These are phyloP conservation scores for Trisateles emortualis DNA, from an alignment of 2,888 invertebrate genomes.

Conservation along the genomic window DNA sequence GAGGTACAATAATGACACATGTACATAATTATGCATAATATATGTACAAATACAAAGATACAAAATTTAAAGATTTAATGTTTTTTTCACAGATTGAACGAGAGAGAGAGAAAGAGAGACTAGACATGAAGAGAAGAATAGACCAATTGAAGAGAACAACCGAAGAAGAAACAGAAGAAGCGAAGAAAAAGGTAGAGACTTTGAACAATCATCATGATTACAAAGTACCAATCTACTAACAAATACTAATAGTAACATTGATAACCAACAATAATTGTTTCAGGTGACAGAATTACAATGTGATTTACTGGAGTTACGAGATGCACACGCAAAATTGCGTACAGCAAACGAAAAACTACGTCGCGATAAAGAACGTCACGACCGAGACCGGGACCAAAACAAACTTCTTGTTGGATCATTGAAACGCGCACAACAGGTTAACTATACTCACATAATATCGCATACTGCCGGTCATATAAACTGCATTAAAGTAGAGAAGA, in stretches of 20 bases:
- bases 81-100: constrained; percentile 91
- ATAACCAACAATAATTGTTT: background rate
- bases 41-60: background rate
- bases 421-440: constrained; percentile 84
- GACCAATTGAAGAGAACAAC: constrained; percentile 94
- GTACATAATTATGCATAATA: background rate
- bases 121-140: constrained; percentile 94
- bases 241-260: too few relatives aligned
- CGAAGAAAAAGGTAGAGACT: constrained; percentile 94
- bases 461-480: too few relatives aligned
- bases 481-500: background rate
- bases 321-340: constrained; percentile 96
- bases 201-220: background rate
- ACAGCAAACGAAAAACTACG: constrained; percentile 96
- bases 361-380: constrained; percentile 94
- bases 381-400: constrained; percentile 91
- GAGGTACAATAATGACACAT: too few relatives aligned
- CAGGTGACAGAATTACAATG: constrained; percentile 92
- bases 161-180: constrained; percentile 96
- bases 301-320: constrained; percentile 94
- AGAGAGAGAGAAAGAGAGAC: constrained; percentile 95
- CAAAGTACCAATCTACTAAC: too few relatives aligned
- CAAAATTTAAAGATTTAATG: background rate
- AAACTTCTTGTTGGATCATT: constrained; percentile 79
- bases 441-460: background rate